Evolutionary conservation across 2,797 vertebrate genomes (phyloP).

Genomic region (Galago senegalensis): DNA sequence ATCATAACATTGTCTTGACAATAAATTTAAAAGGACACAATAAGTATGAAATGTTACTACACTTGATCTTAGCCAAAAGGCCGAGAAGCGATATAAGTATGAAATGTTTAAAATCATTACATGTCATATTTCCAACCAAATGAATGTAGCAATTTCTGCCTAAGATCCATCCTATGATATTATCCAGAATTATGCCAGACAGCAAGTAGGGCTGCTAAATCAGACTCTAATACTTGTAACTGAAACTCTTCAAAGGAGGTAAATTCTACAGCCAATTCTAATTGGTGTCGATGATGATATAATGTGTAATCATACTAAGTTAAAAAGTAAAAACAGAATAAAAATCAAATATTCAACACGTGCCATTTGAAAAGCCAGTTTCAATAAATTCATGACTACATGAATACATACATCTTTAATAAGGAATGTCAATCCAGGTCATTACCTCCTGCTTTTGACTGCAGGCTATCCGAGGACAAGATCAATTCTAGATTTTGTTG

Average conservation of each 20-base stretch:
- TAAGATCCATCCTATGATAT: neutral
- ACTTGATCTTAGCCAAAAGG: too few relatives aligned
- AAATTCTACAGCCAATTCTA: slow-evolving; percentile 22
- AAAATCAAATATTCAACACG: slow-evolving; percentile 37
- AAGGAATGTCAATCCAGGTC: neutral
- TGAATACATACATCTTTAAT: neutral
- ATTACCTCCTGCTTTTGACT: slow-evolving; percentile 21
- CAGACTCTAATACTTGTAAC: neutral
- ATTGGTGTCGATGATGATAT: neutral
- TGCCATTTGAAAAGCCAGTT: neutral
- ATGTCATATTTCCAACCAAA: neutral
- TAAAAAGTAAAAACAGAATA: slow-evolving; percentile 55
- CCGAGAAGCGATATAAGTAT: neutral
- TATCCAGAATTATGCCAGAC: neutral
- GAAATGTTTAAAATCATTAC: neutral
- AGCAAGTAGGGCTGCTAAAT: neutral
- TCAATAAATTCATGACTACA: neutral
- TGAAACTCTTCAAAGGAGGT: neutral
- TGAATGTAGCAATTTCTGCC: neutral
- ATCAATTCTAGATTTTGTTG: neutral
- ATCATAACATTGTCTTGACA: neutral
- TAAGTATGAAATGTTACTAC: neutral
- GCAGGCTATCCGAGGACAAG: neutral
- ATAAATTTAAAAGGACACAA: slow-evolving; percentile 12
- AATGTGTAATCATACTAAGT: neutral